phyloP scores from a whole-genome alignment of 1,140 invertebrate species.

The Gonioctena quinquepunctata region DNA sequence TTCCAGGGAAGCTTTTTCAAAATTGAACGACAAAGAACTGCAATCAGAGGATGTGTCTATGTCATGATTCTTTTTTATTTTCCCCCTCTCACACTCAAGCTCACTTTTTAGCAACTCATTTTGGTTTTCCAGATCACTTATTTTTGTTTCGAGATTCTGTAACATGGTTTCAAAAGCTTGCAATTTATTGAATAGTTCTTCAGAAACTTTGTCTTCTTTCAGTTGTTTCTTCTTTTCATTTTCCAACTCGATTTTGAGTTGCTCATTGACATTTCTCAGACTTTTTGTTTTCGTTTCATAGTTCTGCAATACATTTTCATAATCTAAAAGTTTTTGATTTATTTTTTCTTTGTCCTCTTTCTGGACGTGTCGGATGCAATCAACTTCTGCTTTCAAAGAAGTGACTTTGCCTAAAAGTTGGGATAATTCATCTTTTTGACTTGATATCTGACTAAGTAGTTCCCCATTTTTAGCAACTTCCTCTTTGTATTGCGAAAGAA shows the following conservation, averaged over 20 bases:
- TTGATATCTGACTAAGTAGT: not conserved
- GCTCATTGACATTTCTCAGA: not conserved
- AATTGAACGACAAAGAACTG: not conserved
- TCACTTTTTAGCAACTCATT: not conserved
- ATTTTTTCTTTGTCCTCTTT: not conserved
- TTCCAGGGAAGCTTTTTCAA: not conserved
- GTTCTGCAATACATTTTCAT: not conserved
- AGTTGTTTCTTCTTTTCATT: not conserved
- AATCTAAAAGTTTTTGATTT: not conserved
- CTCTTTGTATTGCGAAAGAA: not conserved
- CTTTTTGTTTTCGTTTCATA: not conserved
- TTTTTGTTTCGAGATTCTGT: not conserved
- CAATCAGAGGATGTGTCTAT: not conserved
- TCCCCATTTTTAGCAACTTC: conserved; percentile 7
- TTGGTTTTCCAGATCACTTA: not conserved
- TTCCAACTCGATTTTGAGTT: not conserved
- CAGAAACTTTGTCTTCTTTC: not conserved
- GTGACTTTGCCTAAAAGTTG: not conserved
- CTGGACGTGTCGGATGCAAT: not conserved
- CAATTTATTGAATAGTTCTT: not conserved
- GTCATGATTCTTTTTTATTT: not conserved
- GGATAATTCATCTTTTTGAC: not conserved
- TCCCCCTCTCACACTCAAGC: not conserved
- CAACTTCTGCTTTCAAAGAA: not conserved
- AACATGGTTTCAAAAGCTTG: not conserved